Evolutionary conservation across 53 echinoderm and acorn worm genomes (phyloP), one percentile per base, ranked within the genome.

Genomic region (Luidia sarsii): DNA sequence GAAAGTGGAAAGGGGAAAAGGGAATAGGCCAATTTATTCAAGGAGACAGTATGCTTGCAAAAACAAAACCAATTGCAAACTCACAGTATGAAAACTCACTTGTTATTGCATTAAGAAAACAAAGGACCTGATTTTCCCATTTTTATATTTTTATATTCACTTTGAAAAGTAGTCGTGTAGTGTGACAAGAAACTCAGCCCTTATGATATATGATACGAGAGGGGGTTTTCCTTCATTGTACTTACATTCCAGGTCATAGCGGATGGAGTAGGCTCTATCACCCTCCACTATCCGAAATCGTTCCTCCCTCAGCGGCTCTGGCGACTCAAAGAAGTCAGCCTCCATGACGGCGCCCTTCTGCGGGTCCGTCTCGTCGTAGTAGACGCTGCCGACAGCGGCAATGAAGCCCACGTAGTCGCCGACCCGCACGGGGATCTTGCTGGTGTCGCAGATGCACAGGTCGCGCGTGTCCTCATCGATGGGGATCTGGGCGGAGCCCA

Each of bases 331-430:
- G 38, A 15, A 28, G 0, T 35, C 24, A 11, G 72, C 41, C 22
- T 0, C 1, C 15, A 23, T 25, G 10, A 41, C 28, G 23, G 8
- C 27, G 8, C 67, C 41, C 2, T 0, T 14, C 11, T 30, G 16
- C 0, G 7, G 6, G 0, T 56, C 55, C 1, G 55, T 13, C 25
- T 14, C 72, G 15, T 39, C 56, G 37, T 38, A 72, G 38, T 36
- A 72, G 1, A 72, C 72, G 2, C 55, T 72, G 28, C 55, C 72
- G 7, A 6, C 7, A 8, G 37, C 19, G 4, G 72, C 50, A 22
- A 56, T 56, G 57, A 72, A 56, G 25, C 72, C 72, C 0, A 72
- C 15, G 55, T 36, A 72, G 39, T 72, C 72, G 4, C 72, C 72
- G 24, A 28, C 37, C 3, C 37, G 53, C 38, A 72, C 72, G 7